These are phyloP conservation scores for Tetropium fuscum DNA, from an alignment of 2,888 invertebrate species.

Conservation along the genomic window DNA sequence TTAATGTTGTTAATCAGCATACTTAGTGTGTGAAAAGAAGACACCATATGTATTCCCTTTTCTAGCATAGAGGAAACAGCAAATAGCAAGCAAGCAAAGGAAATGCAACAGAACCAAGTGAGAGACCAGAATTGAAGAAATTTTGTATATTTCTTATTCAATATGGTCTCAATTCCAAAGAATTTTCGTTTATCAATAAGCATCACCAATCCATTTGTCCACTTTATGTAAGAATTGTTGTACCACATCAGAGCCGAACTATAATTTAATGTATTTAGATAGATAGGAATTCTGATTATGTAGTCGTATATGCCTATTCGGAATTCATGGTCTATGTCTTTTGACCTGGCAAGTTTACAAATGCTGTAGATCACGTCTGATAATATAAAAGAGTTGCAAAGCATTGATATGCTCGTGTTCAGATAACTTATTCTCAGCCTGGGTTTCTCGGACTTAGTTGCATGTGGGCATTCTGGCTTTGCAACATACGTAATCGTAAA, in stretches of 20 bases:
- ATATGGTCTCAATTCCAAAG: slow-evolving; percentile 21
- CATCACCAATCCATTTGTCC: slow-evolving; percentile 18
- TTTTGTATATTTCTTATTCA: neutral
- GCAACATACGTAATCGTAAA: slow-evolving; percentile 25
- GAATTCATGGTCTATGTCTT: neutral
- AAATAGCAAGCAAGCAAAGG: neutral
- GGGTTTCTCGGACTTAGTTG: slow-evolving; percentile 5
- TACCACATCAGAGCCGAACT: neutral
- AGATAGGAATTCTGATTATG: slow-evolving; percentile 8
- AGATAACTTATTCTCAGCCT: neutral
- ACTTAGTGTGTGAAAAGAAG: neutral
- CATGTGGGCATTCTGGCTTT: slow-evolving; percentile 33
- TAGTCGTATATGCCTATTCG: neutral
- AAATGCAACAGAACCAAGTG: neutral
- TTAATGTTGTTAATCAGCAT: slow-evolving; percentile 25
- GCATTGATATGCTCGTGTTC: neutral
- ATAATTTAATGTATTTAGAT: slow-evolving; percentile 21
- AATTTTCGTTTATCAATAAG: slow-evolving; percentile 24
- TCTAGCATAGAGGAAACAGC: neutral
- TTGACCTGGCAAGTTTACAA: neutral
- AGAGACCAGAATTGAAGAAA: slow-evolving; percentile 5
- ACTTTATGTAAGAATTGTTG: slow-evolving; percentile 14
- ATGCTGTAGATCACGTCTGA: neutral
- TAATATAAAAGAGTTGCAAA: slow-evolving; percentile 3
- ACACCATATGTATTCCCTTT: neutral